Base-by-base conservation (phyloP, 2,888 invertebrate species). In the Oegoconia quadripuncta region DNA sequence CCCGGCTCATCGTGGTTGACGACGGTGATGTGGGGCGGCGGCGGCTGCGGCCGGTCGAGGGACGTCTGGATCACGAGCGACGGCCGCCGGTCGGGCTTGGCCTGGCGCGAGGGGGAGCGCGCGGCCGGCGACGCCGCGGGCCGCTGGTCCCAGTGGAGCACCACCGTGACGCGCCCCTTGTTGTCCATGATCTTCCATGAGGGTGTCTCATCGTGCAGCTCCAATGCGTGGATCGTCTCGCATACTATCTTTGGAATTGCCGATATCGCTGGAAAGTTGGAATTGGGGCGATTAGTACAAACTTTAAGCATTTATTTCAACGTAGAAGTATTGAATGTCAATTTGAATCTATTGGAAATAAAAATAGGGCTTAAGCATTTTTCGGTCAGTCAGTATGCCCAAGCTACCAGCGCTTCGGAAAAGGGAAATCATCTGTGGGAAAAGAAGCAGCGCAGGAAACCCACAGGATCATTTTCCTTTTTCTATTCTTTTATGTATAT, bases 181-280 rank as follows among this genome's bases (percentile, higher is more conserved):
- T 96, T 96, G 93, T 97, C 97, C 96, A 97, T 97, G 90, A 97
- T 97, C 89, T 97, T 97, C 97, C 97, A 97, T 89, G 96, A 96
- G 76, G 97, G 97, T 80, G 96, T 96, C 89, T 97, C 96, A 94
- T 96, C 95, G 90, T 96, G 96, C 80, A 97, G 90, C 88, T 97
- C 96, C 90, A 97, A 90, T 59, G 96, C 96, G 90, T 96, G 95
- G 81, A 97, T 96, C 74, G 97, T 97, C 90, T 97, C 97, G 92
- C 97, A 97, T 87, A 97, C 97, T 91, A 97, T 97, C 89, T 95
- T 94, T 67, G 98, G 98, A 68, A 97, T 96, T 69, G 96, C 96
- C 78, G 96, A 95, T 89, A 97, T 96, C 67, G 96, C 97, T 97
- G 90, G 22, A 89, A 88, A 49, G 20, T 43, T 41, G 16, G 42